Conservation (phyloP, 1,140 invertebrate species). For the Drusus annulatus region DNA sequence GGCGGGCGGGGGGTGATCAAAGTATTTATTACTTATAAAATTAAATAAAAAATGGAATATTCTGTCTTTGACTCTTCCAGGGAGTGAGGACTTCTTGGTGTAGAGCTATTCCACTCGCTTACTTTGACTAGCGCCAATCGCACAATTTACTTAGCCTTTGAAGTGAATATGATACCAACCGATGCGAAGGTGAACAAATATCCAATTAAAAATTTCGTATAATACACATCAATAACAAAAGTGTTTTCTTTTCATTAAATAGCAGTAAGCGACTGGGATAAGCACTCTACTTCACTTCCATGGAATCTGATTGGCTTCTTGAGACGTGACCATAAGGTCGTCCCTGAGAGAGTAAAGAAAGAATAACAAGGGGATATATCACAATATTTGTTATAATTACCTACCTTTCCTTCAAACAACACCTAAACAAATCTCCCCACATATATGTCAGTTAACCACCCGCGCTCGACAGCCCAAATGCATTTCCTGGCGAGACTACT, state of each 20-base stretch:
- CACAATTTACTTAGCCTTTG: constrained; percentile 15
- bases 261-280: constrained; percentile 19
- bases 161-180: background rate
- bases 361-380: constrained; percentile 42
- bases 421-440: constrained; percentile 20
- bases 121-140: constrained; percentile 38
- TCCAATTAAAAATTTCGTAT: constrained; percentile 11
- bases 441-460: background rate
- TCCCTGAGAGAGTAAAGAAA: constrained; percentile 36
- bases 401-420: constrained; percentile 35
- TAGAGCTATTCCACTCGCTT: constrained; percentile 25
- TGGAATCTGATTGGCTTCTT: background rate
- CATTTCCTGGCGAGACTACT: constrained; percentile 15
- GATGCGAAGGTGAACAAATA: background rate
- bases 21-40: constrained; percentile 40
- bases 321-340: background rate
- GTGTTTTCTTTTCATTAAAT: constrained; percentile 25
- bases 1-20: constrained; percentile 12
- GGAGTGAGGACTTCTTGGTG: background rate
- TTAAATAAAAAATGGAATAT: constrained; percentile 41
- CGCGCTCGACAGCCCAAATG: background rate
- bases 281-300: background rate
- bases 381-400: constrained; percentile 35
- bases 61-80: constrained; percentile 24
- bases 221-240: constrained; percentile 14